A percentile compares a stretch with the other conserved stretches of the same genome.
phyloP scores from a whole-genome alignment of 2,888 invertebrate species.

The Coleophora deauratella region DNA sequence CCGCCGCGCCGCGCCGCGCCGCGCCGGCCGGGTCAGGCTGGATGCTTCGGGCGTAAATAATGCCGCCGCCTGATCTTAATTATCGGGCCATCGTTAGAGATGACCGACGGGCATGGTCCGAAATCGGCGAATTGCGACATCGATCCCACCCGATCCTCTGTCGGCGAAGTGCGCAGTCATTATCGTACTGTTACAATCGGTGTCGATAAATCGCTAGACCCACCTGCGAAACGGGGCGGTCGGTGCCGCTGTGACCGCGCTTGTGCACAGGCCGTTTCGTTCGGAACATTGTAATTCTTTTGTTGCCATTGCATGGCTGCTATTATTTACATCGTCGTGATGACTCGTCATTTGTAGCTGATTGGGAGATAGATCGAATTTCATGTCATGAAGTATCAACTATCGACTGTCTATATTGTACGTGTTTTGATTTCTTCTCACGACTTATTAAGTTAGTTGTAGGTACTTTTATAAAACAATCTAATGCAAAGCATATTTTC shows the following conservation, averaged over 20 bases:
- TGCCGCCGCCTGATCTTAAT: constrained; percentile 69
- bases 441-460: too few relatives aligned
- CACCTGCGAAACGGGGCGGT: constrained; percentile 43
- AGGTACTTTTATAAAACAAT: too few relatives aligned
- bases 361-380: constrained; percentile 36
- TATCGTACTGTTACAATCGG: constrained; percentile 54
- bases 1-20: too few relatives aligned
- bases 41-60: constrained; percentile 70
- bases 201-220: constrained; percentile 60
- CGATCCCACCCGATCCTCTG: constrained; percentile 39
- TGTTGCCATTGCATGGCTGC: constrained; percentile 41
- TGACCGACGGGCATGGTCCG: constrained; percentile 59
- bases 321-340: constrained; percentile 56
- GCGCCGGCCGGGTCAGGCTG: constrained; percentile 53
- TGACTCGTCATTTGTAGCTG: constrained; percentile 51
- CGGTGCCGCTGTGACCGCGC: constrained; percentile 12
- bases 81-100: constrained; percentile 71
- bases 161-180: constrained; percentile 40
- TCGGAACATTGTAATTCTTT: constrained; percentile 64
- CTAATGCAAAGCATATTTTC: too few relatives aligned
- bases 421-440: constrained; percentile 1
- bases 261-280: constrained; percentile 57
- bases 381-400: constrained; percentile 21
- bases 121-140: constrained; percentile 65
- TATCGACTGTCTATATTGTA: too few relatives aligned